Evolutionary conservation across 2,797 vertebrate genomes (phyloP), one percentile per base, ranked within the genome.

Genomic region (Takifugu ocellatus): DNA sequence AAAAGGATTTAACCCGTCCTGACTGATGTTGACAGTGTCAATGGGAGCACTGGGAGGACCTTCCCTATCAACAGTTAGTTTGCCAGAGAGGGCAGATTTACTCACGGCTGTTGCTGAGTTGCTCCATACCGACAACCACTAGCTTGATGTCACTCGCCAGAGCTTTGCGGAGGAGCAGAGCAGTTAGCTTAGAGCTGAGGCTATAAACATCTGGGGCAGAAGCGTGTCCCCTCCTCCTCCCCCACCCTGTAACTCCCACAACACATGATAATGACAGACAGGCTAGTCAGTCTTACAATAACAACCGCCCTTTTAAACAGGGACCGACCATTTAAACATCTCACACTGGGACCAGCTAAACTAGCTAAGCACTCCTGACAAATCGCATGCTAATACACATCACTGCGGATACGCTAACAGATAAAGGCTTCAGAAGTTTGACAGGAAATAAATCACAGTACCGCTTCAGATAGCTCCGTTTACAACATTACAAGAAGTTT

Each of bases 1-100:
- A 5, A 70, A 78, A 75, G 78, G 70, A 81, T 68, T 82, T 83
- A 54, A 54, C 71, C 52, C 69, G 11, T 81, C 69, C 62, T 75
- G 70, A 31, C 36, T 44, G 9, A 11, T 68, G 77, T 84, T 77
- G 78, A 79, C 74, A 6, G 42, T 66, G 65, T 72, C 49, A 64
- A 79, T 26, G 48, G 36, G 54, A 59, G 33, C 33, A 48, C 81
- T 65, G 42, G 6, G 56, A 46, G 59, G 52, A 24, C 48, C 49
- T 54, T 66, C 24, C 65, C 59, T 45, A 51, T 27, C 48, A 74
- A 61, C 25, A 21, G 47, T 59, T 77, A 73, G 27, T 78, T 78
- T 63, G 48, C 61, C 51, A 52, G 36, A 59, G 46, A 46, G 63
- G 55, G 43, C 59, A 54, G 58, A 9, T 78, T 67, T 63, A 63